These are phyloP conservation scores for Charina bottae DNA, from an alignment of 2,113 vertebrate species.

Conservation along the genomic window DNA sequence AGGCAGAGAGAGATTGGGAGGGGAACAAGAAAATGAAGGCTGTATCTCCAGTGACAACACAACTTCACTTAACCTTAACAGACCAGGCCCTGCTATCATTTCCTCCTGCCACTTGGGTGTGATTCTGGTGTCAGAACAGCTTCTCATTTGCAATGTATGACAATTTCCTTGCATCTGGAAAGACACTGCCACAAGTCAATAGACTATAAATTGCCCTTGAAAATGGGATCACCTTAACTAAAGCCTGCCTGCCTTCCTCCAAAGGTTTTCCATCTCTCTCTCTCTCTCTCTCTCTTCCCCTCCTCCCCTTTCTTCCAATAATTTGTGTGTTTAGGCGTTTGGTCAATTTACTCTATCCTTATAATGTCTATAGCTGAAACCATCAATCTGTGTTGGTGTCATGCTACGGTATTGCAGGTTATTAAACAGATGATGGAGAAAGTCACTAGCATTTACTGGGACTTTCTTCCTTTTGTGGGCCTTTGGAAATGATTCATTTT, in stretches of 20 bases:
- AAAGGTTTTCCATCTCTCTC: constrained; percentile 51
- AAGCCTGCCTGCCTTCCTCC: constrained; percentile 82
- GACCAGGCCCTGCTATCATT: constrained; percentile 82
- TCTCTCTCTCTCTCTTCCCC: constrained; percentile 17
- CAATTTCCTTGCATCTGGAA: constrained; percentile 94
- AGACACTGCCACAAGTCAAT: constrained; percentile 93
- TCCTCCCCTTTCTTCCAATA: constrained; percentile 88
- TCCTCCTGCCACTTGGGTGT: constrained; percentile 75
- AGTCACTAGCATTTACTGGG: constrained; percentile 73
- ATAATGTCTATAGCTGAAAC: constrained; percentile 81
- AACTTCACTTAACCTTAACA: constrained; percentile 88
- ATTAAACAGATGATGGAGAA: constrained; percentile 86
- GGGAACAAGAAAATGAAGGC: constrained; percentile 81
- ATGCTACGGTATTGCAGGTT: constrained; percentile 87
- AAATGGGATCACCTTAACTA: constrained; percentile 89
- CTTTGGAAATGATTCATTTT: neutral
- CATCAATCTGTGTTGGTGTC: constrained; percentile 87
- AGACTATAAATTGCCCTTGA: constrained; percentile 96
- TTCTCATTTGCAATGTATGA: constrained; percentile 97
- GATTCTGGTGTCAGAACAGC: constrained; percentile 85
- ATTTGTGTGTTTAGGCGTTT: constrained; percentile 97
- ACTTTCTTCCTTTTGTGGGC: neutral
- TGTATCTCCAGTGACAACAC: constrained; percentile 76
- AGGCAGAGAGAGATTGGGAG: constrained; percentile 33
- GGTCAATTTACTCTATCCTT: constrained; percentile 84